Percentiles rank a stretch among this genome's conserved stretches.
phyloP scores from a whole-genome alignment of 2,113 vertebrate genomes.

The Menidia beryllina region DNA sequence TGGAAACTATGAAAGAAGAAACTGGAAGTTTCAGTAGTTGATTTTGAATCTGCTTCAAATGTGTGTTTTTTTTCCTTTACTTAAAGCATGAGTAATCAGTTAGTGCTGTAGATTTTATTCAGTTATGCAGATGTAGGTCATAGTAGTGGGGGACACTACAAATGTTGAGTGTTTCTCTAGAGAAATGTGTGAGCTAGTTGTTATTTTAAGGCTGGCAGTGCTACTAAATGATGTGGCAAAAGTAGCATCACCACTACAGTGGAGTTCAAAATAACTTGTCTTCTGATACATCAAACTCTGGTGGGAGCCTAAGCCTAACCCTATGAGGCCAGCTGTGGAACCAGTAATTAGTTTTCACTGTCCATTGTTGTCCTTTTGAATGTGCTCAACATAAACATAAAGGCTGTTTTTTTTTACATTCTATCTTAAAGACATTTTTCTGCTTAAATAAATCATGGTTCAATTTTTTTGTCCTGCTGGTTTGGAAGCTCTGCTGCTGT shows the following conservation, averaged over 20 bases:
- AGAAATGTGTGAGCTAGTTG: constrained; percentile 32
- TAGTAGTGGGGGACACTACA: constrained; percentile 41
- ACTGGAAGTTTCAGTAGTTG: not conserved
- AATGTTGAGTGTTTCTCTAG: constrained; percentile 41
- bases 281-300: no score
- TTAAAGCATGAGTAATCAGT: constrained; percentile 27
- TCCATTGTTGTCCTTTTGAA: not conserved
- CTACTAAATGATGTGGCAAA: constrained; percentile 18
- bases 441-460: no score
- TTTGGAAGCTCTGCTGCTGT: no score
- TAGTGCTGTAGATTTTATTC: constrained; percentile 34
- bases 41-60: constrained; percentile 2
- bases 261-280: no score
- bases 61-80: constrained; percentile 4
- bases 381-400: no score
- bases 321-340: not conserved
- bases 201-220: constrained; percentile 28
- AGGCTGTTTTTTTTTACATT: no score
- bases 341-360: not conserved
- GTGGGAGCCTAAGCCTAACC: not conserved
- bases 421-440: not conserved
- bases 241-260: no score
- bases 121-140: constrained; percentile 44
- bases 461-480: no score
- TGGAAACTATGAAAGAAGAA: not conserved